Percentiles rank a stretch among this genome's conserved stretches.
phyloP scores from a whole-genome alignment of 2,797 vertebrate species.

The Pempheris klunzingeri region DNA sequence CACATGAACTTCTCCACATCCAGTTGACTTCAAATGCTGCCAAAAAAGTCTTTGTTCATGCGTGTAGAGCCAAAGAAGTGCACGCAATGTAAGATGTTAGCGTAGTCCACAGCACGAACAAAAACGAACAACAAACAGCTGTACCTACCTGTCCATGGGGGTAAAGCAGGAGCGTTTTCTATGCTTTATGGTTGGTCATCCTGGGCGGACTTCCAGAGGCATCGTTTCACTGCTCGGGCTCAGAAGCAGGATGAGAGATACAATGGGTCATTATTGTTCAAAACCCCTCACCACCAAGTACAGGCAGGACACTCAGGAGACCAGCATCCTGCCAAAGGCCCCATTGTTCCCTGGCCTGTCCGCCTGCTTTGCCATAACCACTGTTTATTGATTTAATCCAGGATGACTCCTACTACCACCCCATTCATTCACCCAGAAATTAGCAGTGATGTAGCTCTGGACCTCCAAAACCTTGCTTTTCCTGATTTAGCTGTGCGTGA shows the following conservation, averaged over 20 bases:
- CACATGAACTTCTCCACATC: not conserved
- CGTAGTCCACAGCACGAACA: conserved; percentile 17
- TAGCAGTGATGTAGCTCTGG: conserved; percentile 11
- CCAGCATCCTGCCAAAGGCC: conserved; percentile 75
- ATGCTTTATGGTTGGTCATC: conserved; percentile 53
- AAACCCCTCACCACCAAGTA: conserved; percentile 88
- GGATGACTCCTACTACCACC: conserved; percentile 44
- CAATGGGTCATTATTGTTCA: conserved; percentile 84
- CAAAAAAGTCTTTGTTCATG: not conserved
- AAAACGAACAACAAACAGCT: conserved; percentile 16
- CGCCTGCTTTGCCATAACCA: conserved; percentile 56
- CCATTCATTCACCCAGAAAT: conserved; percentile 58
- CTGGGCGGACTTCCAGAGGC: conserved; percentile 65
- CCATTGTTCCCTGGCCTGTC: conserved; percentile 77
- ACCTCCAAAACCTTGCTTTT: conserved; percentile 22
- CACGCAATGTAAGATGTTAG: not conserved
- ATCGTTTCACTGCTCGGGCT: conserved; percentile 71
- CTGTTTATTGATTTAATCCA: conserved; percentile 65
- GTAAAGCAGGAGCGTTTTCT: conserved; percentile 40
- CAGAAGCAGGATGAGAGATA: conserved; percentile 73
- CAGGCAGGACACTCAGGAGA: conserved; percentile 81
- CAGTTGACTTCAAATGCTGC: not conserved
- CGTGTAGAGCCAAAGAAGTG: not conserved
- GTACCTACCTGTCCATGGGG: conserved; percentile 78
- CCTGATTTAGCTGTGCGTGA: not conserved